Evolutionary conservation across 2,888 invertebrate genomes (phyloP).

Genomic region (Allolobophora icterica): DNA sequence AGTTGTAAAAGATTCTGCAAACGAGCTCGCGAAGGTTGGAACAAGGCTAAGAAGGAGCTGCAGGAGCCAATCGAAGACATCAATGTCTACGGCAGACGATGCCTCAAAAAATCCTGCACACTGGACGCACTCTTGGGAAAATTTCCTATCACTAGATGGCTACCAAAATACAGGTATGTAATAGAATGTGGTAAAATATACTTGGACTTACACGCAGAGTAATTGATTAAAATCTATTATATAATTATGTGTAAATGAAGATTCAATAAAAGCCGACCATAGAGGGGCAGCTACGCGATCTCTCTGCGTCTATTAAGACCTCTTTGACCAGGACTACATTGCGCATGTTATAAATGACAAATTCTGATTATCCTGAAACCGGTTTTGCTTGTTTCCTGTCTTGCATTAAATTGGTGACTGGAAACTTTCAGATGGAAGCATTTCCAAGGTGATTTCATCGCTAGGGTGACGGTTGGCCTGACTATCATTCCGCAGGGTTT

Average conservation of each 20-base stretch:
- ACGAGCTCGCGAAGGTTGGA: not conserved
- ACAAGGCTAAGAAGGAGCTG: not conserved
- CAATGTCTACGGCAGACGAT: not conserved
- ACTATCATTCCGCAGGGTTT: constrained; percentile 91
- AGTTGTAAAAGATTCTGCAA: not conserved
- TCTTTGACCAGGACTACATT: too few relatives aligned
- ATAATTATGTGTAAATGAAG: too few relatives aligned
- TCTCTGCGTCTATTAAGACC: too few relatives aligned
- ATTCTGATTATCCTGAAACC: not conserved
- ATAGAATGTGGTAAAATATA: not conserved
- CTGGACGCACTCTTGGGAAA: not conserved
- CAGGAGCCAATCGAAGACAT: not conserved
- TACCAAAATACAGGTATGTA: constrained; percentile 21
- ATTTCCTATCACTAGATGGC: not conserved
- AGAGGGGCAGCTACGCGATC: too few relatives aligned
- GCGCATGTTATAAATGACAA: too few relatives aligned
- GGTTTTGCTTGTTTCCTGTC: not conserved
- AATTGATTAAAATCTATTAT: too few relatives aligned
- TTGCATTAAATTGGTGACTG: not conserved
- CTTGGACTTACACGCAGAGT: too few relatives aligned
- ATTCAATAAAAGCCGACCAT: too few relatives aligned
- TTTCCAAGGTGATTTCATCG: constrained; percentile 83
- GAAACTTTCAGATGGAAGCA: constrained; percentile 35
- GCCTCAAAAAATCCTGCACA: not conserved
- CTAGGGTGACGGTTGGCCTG: constrained; percentile 88